Evolutionary conservation across 2,113 vertebrate species (phyloP).

Genomic region (Deroptyus accipitrinus): DNA sequence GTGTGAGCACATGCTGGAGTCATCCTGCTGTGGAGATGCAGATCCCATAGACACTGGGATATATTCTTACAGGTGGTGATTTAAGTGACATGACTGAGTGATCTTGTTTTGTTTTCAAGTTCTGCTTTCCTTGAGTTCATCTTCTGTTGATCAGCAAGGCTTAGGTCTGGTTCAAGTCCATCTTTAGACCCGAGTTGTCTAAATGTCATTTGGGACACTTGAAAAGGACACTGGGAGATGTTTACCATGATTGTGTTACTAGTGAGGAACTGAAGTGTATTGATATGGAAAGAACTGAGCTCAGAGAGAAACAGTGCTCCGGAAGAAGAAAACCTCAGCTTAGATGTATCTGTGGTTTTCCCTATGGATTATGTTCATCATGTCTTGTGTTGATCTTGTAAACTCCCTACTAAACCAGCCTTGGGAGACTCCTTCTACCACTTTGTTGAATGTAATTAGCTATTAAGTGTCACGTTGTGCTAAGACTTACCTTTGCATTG

Average conservation of each 20-base stretch:
- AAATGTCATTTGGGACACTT: background rate
- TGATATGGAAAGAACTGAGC: background rate
- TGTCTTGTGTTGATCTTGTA: background rate
- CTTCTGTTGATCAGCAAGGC: background rate
- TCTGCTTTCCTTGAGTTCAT: background rate
- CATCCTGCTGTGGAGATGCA: background rate
- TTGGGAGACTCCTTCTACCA: background rate
- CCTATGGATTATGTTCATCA: background rate
- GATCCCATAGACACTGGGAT: background rate
- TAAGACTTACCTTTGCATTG: rapidly evolving
- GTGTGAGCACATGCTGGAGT: rapidly evolving
- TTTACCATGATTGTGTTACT: background rate
- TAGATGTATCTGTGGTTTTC: background rate
- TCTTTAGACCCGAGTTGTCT: background rate
- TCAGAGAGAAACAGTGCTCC: background rate
- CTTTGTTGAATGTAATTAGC: background rate
- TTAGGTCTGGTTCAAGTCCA: background rate
- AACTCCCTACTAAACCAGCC: background rate
- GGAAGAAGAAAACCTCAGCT: background rate
- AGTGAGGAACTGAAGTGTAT: background rate
- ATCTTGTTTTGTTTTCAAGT: background rate
- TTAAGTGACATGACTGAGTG: background rate
- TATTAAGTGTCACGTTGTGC: rapidly evolving
- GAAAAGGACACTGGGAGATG: background rate
- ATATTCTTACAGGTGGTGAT: background rate